A percentile compares a stretch with the other conserved stretches of the same genome.
Conservation (phyloP, 2,888 invertebrate species). For the Cancer borealis region DNA sequence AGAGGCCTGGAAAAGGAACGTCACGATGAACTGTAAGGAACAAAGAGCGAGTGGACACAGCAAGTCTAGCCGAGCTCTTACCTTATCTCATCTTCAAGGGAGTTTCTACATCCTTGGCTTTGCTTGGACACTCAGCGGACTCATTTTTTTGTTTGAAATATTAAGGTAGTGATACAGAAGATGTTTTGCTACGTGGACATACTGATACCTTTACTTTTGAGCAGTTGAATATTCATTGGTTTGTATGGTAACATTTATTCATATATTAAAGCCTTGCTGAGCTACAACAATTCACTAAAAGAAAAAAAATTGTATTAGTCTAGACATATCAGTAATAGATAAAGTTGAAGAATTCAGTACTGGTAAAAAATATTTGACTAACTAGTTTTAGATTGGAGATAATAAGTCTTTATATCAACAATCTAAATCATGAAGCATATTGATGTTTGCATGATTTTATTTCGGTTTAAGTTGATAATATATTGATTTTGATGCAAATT, state of each 20-base stretch:
- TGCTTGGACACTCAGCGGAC: neutral
- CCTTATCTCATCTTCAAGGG: neutral
- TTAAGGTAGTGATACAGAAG: neutral
- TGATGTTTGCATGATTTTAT: too few species aligned
- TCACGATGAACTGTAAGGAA: neutral
- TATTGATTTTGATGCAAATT: too few species aligned
- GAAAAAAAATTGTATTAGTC: too few species aligned
- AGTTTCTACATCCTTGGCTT: conserved; percentile 3
- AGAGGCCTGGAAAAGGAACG: neutral
- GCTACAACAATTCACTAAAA: too few species aligned
- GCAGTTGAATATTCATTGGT: neutral
- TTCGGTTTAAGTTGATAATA: too few species aligned
- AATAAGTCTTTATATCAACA: too few species aligned
- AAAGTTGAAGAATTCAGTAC: too few species aligned
- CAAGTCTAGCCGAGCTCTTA: neutral
- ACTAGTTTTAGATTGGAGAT: too few species aligned
- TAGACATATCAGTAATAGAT: too few species aligned
- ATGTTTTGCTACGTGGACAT: neutral
- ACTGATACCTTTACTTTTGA: neutral
- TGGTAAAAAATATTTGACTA: too few species aligned
- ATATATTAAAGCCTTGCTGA: too few species aligned
- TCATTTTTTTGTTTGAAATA: neutral
- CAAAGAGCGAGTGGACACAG: neutral
- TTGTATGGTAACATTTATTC: neutral
- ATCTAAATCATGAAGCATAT: too few species aligned